Base-by-base conservation (phyloP, 2,888 invertebrate species). In the Tetropium fuscum region DNA sequence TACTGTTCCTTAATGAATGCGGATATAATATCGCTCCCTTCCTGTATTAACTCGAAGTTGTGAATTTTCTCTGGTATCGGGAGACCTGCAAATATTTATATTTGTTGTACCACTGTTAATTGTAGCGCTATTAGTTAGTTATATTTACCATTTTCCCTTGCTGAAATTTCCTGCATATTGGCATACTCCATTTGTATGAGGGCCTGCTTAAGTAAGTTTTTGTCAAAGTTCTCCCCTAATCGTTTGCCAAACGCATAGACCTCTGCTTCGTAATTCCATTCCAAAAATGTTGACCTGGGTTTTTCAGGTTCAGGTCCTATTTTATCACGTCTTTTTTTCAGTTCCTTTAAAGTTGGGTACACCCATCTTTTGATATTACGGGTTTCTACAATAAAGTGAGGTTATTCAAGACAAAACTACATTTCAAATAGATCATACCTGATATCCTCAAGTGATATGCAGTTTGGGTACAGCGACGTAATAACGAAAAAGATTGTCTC, bases 191-290 rank as follows among this genome's bases (percentile, higher is more conserved):
- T 85, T 74, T 94, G 90, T 32, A 90, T 91, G 58, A 98, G 90
- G 0, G 96, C 95, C 73, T 86, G 86, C 53, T 89, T 85, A 19
- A 98, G 80, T 10, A 91, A 78, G 13, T 87, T 83, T 0, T 85
- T 81, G 59, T 93, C 85, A 74, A 98, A 94, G 2, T 92, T 87
- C 83, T 98, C 98, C 16, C 90, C 88, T 10, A 97, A 82, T 18
- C 98, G 85, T 74, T 90, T 90, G 6, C 90, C 91, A 84, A 97
- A 97, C 0, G 97, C 93, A 82, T 85, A 96, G 1, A 97, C 64
- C 83, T 97, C 97, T 0, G 94, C 88, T 70, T 91, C 88, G 70
- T 93, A 88, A 77, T 95, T 97, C 97, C 97, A 95, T 74, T 92
- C 93, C n/a, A 90, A 69, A 75, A 85, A 92, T 5, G 85, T 84